Conservation (phyloP, 23 tunicate genomes). For the Pegea sp. region DNA sequence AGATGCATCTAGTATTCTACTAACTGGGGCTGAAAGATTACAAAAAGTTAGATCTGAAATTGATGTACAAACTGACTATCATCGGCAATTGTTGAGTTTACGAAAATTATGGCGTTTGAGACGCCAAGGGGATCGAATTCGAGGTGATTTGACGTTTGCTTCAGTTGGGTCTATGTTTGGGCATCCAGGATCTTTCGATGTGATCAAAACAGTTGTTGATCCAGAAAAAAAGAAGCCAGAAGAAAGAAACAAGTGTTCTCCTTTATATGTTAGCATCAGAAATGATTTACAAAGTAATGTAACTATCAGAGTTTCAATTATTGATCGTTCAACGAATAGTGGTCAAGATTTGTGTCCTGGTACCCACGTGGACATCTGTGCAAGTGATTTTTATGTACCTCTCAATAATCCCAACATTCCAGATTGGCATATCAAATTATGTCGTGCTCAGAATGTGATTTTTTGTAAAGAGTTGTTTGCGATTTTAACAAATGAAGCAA, state of each 20-base stretch:
- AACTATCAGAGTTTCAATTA: conserved; percentile 12
- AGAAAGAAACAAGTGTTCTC: conserved; percentile 3
- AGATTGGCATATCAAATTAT: conserved; percentile 38
- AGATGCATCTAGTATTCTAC: conserved; percentile 47
- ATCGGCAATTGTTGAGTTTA: conserved; percentile 37
- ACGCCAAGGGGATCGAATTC: conserved; percentile 49
- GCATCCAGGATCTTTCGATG: conserved; percentile 73
- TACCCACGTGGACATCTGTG: conserved; percentile 3
- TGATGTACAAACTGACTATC: conserved; percentile 15
- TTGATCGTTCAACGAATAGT: background rate
- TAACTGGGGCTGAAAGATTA: conserved; percentile 37
- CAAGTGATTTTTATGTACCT: conserved; percentile 6
- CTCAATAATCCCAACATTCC: conserved; percentile 19
- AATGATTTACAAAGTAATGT: conserved; percentile 20
- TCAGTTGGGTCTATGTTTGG: conserved; percentile 64
- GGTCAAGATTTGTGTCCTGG: background rate
- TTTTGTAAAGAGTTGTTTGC: conserved; percentile 60
- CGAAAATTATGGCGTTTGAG: conserved; percentile 68
- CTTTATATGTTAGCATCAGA: conserved; percentile 14
- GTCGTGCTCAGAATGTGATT: conserved; percentile 72
- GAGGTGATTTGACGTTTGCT: conserved; percentile 65
- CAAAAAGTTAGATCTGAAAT: conserved; percentile 14
- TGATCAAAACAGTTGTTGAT: conserved; percentile 43
- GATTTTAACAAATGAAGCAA: conserved; percentile 55
- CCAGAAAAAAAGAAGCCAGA: conserved; percentile 6